These are phyloP conservation scores for Laticauda laticaudata DNA, from an alignment of 2,113 vertebrate genomes.

Conservation along the genomic window DNA sequence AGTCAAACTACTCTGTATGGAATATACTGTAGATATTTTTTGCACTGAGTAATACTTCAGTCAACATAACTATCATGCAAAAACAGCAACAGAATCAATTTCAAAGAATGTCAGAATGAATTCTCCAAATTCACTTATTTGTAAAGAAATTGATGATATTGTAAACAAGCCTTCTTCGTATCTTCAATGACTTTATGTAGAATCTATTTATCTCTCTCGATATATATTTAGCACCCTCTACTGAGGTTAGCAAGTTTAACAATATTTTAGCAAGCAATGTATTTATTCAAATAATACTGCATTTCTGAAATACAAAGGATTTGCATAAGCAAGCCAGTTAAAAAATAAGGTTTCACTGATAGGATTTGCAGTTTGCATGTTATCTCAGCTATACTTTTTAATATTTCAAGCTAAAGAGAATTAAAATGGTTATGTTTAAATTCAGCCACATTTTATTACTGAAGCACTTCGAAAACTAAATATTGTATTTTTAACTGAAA, in stretches of 20 bases:
- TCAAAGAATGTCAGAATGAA: neutral
- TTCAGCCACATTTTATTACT: slow-evolving; percentile 46
- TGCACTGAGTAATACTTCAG: slow-evolving; percentile 37
- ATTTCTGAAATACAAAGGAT: slow-evolving; percentile 1
- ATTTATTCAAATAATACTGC: slow-evolving; percentile 11
- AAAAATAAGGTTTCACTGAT: neutral
- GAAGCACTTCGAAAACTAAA: slow-evolving; percentile 67
- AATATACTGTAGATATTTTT: slow-evolving; percentile 29
- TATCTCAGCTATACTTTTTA: slow-evolving; percentile 26
- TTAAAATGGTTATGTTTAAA: neutral
- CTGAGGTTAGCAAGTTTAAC: neutral
- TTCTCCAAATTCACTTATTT: neutral
- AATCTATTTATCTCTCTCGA: neutral
- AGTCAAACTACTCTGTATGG: slow-evolving; percentile 25
- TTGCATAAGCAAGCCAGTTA: neutral
- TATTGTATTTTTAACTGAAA: slow-evolving; percentile 64
- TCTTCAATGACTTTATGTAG: neutral
- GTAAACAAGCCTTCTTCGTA: neutral
- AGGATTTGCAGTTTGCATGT: neutral
- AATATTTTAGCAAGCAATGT: neutral
- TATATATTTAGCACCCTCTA: neutral
- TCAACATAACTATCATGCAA: slow-evolving; percentile 1
- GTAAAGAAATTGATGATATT: neutral
- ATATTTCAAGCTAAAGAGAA: slow-evolving; percentile 38
- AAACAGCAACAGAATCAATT: neutral